Evolutionary conservation across 2,888 invertebrate genomes (phyloP).

Genomic region (Pammene aurita): DNA sequence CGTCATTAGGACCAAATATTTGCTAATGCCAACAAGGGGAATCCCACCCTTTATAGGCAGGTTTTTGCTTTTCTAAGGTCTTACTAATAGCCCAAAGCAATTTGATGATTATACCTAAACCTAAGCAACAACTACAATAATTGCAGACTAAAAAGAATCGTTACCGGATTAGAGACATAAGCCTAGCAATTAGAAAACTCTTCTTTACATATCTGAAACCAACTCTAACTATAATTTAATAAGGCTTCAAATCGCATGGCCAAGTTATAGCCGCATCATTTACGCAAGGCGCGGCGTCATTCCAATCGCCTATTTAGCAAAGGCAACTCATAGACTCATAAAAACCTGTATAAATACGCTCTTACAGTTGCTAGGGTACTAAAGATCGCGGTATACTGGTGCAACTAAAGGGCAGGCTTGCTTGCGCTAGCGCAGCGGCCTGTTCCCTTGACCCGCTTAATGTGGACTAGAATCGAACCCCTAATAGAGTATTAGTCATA

Average conservation of each 20-base stretch:
- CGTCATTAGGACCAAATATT: too few relatives aligned
- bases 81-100: too few relatives aligned
- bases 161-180: conserved; percentile 17
- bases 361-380: neutral
- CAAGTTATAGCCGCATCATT: conserved; percentile 47
- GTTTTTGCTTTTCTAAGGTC: too few relatives aligned
- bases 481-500: conserved; percentile 59
- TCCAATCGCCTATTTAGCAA: neutral
- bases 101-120: too few relatives aligned
- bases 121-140: neutral
- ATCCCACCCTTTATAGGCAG: too few relatives aligned
- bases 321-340: neutral
- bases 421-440: neutral
- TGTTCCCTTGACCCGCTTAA: conserved; percentile 66
- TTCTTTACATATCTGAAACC: neutral
- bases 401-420: neutral
- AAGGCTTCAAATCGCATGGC: conserved; percentile 44
- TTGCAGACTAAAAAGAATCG: conserved; percentile 22
- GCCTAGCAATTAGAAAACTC: conserved; percentile 25
- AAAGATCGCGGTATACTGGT: neutral
- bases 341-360: neutral
- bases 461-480: conserved; percentile 61
- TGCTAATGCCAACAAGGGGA: too few relatives aligned
- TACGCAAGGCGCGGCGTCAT: conserved; percentile 53
- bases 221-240: conserved; percentile 1